Conservation (phyloP, 1,140 invertebrate species). For the Apis laboriosa region DNA sequence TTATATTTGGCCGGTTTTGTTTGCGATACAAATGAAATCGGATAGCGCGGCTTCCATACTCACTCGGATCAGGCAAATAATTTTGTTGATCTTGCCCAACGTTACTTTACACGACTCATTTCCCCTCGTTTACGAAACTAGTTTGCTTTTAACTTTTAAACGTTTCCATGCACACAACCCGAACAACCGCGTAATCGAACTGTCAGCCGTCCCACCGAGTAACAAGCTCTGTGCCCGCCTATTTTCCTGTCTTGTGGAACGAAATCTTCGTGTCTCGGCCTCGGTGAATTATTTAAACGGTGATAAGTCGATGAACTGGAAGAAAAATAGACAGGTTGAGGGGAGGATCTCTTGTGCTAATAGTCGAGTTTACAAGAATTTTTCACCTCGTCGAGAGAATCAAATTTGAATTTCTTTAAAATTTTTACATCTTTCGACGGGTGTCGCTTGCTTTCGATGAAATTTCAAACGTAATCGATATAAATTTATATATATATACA, state of each 20-base stretch:
- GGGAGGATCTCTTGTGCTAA: background rate
- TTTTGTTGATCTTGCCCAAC: constrained; percentile 30
- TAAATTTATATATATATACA: too few relatives aligned
- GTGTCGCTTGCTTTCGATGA: too few relatives aligned
- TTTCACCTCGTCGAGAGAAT: too few relatives aligned
- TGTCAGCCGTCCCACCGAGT: constrained; percentile 15
- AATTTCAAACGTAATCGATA: too few relatives aligned
- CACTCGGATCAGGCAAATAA: constrained; percentile 38
- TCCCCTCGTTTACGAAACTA: constrained; percentile 13
- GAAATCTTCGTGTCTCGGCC: background rate
- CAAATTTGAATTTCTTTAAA: too few relatives aligned
- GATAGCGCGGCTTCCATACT: background rate
- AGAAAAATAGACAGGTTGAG: background rate
- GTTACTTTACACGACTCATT: constrained; percentile 35
- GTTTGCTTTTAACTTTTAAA: constrained; percentile 31
- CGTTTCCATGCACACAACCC: background rate
- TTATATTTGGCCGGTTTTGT: constrained; percentile 1
- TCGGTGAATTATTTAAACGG: constrained; percentile 1
- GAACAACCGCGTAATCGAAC: constrained; percentile 27
- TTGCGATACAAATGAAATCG: constrained; percentile 36
- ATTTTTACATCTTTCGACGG: too few relatives aligned
- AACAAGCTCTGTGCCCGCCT: background rate
- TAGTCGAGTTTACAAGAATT: too few relatives aligned
- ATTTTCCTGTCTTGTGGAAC: background rate
- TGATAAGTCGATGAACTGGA: background rate